Evolutionary conservation across 2,888 invertebrate genomes (phyloP).

Genomic region (Napeogenes sylphis): DNA sequence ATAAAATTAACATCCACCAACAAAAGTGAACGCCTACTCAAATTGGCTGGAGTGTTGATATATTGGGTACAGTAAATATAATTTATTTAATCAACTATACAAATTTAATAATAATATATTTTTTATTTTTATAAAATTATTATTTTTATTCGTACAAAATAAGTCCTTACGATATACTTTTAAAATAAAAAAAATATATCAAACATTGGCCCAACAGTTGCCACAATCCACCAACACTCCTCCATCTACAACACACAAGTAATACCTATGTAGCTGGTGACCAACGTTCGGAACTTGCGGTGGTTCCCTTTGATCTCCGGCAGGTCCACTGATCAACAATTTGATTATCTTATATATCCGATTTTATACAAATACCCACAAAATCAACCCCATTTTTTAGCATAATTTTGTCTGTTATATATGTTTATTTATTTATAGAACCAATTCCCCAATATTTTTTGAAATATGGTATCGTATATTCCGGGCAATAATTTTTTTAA

Average conservation of each 20-base stretch:
- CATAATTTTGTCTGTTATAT: not conserved
- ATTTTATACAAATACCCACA: not conserved
- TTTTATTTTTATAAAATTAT: no score
- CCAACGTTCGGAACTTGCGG: slow-evolving; percentile 99
- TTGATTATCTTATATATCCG: slow-evolving; percentile 19
- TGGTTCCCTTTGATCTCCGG: slow-evolving; percentile 99
- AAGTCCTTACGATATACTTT: no score
- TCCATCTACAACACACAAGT: slow-evolving; percentile 39
- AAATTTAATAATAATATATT: no score
- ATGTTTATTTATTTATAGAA: no score
- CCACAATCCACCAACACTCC: slow-evolving; percentile 37
- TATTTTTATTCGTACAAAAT: no score
- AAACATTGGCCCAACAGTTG: not conserved
- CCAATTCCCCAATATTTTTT: no score
- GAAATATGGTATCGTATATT: no score
- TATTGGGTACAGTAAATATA: slow-evolving; percentile 2
- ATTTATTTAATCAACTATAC: not conserved
- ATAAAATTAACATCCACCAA: slow-evolving; percentile 41
- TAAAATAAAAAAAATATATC: no score
- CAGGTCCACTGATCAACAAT: slow-evolving; percentile 89
- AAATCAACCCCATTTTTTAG: not conserved
- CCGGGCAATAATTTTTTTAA: no score
- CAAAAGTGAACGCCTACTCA: slow-evolving; percentile 46
- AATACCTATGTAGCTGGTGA: slow-evolving; percentile 99
- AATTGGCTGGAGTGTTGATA: slow-evolving; percentile 50